Evolutionary conservation across 1,140 invertebrate genomes (phyloP), one percentile per base, ranked within the genome.

Genomic region (Zaprionus capensis): DNA sequence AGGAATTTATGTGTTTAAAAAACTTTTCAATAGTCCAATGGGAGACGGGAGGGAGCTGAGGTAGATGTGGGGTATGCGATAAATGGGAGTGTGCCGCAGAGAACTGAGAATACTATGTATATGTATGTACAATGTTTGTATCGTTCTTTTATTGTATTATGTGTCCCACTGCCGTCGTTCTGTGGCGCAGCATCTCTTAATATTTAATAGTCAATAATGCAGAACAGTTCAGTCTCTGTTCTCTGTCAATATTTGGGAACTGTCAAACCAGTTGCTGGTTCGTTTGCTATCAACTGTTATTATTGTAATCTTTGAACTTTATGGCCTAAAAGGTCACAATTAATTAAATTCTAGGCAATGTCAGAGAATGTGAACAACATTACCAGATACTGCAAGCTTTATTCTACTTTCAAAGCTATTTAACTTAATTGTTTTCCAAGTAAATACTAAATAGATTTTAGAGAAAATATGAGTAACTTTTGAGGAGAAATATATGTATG

Each of bases 181-280:
- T 80, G 28, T 62, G 41, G 55, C 51, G 41, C 64, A 61, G 70
- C 71, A 51, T 53, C 66, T 56, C 49, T 56, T 65, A 88, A 87
- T 81, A 81, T 80, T 80, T 80, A 83, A 87, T 82, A 82, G 79
- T 81, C 73, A 84, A 88, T 88, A 88, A 87, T 70, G 72, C 41
- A 71, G 81, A 72, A 66, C 51, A 71, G 67, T 71, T 66, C 24
- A 31, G 69, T 17, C 41, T 28, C 41, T n/a, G 2, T 70, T n/a
- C 41, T n/a, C 7, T 70, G 69, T 83, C 84, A 65, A 74, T 85
- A 69, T 72, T 77, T 70, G 41, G 7, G 72, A 80, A 80, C 66
- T 41, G 67, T 65, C 65, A 76, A 71, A 71, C 68, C 73, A 76
- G 73, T 76, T 65, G 67, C 12, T 56, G 15, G 20, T 57, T 15